phyloP scores from a whole-genome alignment of 2,888 invertebrate species.

The Amblyteles armatorius region DNA sequence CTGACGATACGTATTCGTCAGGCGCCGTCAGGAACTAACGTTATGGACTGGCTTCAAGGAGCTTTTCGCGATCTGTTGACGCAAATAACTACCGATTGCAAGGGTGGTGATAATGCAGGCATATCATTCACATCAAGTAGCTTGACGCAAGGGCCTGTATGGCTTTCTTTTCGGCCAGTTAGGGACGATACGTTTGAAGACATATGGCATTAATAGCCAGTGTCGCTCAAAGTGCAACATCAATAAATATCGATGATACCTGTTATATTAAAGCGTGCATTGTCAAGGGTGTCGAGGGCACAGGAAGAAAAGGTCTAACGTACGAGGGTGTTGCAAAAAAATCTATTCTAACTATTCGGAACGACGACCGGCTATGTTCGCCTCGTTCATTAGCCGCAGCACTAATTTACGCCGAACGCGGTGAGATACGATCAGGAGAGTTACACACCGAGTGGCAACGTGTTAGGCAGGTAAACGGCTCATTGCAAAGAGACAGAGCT shows the following conservation, averaged over 20 bases:
- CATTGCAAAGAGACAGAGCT: neutral
- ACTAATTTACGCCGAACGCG: neutral
- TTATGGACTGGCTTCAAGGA: neutral
- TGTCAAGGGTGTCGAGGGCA: conserved; percentile 13
- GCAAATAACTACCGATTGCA: neutral
- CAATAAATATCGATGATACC: neutral
- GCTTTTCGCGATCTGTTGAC: conserved; percentile 1
- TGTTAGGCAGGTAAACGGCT: neutral
- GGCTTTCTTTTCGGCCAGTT: conserved; percentile 8
- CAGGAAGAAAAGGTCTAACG: conserved; percentile 10
- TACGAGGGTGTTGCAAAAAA: conserved; percentile 20
- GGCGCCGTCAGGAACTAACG: neutral
- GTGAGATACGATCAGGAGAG: neutral
- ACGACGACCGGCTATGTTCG: conserved; percentile 34
- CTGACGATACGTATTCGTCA: neutral
- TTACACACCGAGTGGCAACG: conserved; percentile 3
- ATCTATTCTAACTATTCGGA: conserved; percentile 18
- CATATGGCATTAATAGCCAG: neutral
- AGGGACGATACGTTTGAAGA: neutral
- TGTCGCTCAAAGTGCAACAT: neutral
- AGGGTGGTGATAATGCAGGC: neutral
- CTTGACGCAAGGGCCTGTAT: neutral
- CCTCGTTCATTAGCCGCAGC: conserved; percentile 1
- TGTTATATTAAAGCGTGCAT: conserved; percentile 1
- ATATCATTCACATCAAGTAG: neutral